These are phyloP conservation scores for Tortrix viridana DNA, from an alignment of 2,888 invertebrate species.

Conservation along the genomic window DNA sequence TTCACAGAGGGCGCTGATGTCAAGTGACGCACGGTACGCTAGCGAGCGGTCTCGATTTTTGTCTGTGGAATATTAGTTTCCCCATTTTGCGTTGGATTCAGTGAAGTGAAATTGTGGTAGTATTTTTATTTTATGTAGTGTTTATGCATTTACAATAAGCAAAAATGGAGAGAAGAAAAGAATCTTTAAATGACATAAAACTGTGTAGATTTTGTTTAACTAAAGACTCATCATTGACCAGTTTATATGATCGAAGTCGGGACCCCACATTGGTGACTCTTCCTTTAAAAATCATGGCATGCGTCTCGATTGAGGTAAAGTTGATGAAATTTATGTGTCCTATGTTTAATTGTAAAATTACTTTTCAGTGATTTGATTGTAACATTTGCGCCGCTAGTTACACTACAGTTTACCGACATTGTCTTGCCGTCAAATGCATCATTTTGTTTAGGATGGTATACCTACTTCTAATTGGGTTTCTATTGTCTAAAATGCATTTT, in stretches of 20 bases:
- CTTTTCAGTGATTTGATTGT: not conserved
- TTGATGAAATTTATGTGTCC: conserved; percentile 29
- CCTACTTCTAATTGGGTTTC: conserved; percentile 3
- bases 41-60: conserved; percentile 24
- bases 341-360: not conserved
- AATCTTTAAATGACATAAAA: conserved; percentile 85
- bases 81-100: conserved; percentile 32
- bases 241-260: conserved; percentile 86
- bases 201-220: conserved; percentile 90
- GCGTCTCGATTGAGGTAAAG: conserved; percentile 90
- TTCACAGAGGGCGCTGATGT: too few relatives aligned
- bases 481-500: conserved; percentile 2
- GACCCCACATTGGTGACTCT: conserved; percentile 86
- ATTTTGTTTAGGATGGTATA: conserved; percentile 7
- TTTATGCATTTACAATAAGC: conserved; percentile 21
- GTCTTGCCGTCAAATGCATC: conserved; percentile 39
- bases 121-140: conserved; percentile 29
- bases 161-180: conserved; percentile 85
- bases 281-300: conserved; percentile 90
- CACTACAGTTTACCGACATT: conserved; percentile 12
- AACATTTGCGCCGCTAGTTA: not conserved
- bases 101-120: conserved; percentile 15
- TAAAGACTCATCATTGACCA: conserved; percentile 85
- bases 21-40: too few relatives aligned
- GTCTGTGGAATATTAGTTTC: conserved; percentile 26